phyloP scores from a whole-genome alignment of 2,888 invertebrate species.

The Steinernema scapterisci region DNA sequence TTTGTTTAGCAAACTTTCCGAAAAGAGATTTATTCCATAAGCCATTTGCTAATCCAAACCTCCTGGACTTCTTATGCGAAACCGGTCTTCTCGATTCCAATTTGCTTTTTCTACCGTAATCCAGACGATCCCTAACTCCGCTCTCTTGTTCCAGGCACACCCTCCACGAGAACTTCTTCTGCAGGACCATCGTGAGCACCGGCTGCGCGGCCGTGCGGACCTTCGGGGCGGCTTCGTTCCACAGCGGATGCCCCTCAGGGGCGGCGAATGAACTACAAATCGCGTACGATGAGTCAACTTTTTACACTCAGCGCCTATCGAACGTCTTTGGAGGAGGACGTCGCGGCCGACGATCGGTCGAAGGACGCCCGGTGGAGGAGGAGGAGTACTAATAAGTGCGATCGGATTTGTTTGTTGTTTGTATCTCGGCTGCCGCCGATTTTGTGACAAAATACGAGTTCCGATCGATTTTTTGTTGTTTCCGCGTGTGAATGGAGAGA shows the following conservation, averaged over 20 bases:
- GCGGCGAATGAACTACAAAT: neutral
- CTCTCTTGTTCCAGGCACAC: neutral
- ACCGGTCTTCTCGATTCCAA: neutral
- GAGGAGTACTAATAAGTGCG: neutral
- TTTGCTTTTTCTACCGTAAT: neutral
- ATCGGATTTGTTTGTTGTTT: neutral
- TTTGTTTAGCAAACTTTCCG: neutral
- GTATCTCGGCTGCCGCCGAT: neutral
- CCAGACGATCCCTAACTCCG: neutral
- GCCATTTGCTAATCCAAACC: too few relatives aligned
- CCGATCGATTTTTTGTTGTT: conserved; percentile 19
- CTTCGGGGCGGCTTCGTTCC: conserved; percentile 10
- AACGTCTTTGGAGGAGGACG: neutral
- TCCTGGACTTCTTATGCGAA: neutral
- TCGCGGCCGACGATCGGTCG: neutral
- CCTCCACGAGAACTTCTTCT: neutral
- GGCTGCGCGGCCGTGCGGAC: neutral
- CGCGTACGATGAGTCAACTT: conserved; percentile 11
- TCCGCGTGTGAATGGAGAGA: neutral
- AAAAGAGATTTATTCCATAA: too few relatives aligned
- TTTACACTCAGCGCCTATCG: neutral
- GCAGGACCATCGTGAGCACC: neutral
- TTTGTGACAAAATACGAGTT: neutral
- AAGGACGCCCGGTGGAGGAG: neutral
- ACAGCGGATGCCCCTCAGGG: neutral